Percentiles rank a stretch among this genome's conserved stretches.
Evolutionary conservation across 1,140 invertebrate species (phyloP).

Genomic region (Drosophila pachea): DNA sequence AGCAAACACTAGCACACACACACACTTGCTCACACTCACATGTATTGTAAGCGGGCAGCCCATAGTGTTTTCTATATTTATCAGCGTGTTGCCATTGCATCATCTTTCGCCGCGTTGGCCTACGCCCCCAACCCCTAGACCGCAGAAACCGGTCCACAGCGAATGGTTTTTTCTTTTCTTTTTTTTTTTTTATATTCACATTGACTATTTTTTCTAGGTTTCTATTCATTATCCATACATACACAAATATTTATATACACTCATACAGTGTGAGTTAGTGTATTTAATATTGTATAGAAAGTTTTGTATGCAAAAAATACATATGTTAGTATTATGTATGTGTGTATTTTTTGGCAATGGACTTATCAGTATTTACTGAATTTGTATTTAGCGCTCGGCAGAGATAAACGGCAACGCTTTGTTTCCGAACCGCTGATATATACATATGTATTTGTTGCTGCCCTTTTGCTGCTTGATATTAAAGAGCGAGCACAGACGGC

Average conservation of each 20-base stretch:
- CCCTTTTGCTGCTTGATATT: background rate
- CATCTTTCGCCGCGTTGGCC: constrained; percentile 45
- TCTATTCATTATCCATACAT: background rate
- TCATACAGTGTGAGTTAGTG: background rate
- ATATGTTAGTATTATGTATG: background rate
- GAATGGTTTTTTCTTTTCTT: background rate
- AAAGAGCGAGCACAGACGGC: constrained; percentile 4
- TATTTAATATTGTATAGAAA: background rate
- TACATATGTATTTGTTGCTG: background rate
- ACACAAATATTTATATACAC: background rate
- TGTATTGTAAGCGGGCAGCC: background rate
- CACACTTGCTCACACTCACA: background rate
- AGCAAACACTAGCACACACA: background rate
- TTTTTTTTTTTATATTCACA: constrained; percentile 17
- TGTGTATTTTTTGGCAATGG: constrained; percentile 2
- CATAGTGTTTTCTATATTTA: constrained; percentile 49
- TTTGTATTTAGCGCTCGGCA: constrained; percentile 4
- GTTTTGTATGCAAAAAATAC: too few species aligned
- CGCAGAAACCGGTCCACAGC: constrained; percentile 27
- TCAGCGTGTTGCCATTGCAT: constrained; percentile 47
- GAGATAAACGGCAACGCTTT: constrained; percentile 7
- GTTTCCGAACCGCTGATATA: background rate
- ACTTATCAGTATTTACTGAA: constrained; percentile 18
- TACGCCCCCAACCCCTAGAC: constrained; percentile 24
- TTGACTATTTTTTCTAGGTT: constrained; percentile 13